Percentiles rank a stretch among this genome's conserved stretches.
phyloP scores from a whole-genome alignment of 2,797 vertebrate species.

The Anniella stebbinsi region DNA sequence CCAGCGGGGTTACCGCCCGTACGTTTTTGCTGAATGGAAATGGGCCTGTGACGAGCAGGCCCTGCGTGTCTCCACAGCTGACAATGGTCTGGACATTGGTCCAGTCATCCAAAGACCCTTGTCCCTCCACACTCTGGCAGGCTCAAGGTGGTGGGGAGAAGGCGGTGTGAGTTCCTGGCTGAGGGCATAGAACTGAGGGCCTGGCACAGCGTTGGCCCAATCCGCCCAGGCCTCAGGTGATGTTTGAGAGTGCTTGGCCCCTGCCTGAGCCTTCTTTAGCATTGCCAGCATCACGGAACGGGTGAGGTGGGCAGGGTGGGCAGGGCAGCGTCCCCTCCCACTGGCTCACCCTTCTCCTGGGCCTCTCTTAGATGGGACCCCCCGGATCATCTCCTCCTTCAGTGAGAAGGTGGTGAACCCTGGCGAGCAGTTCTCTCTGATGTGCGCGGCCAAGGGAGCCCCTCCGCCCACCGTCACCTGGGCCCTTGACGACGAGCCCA shows the following conservation, averaged over 20 bases:
- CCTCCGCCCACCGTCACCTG: slow-evolving; percentile 96
- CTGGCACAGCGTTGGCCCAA: no score
- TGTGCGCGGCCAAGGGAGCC: slow-evolving; percentile 95
- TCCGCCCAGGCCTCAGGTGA: no score
- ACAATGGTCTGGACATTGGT: neutral
- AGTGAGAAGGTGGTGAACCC: slow-evolving; percentile 98
- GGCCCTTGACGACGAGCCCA: slow-evolving; percentile 95
- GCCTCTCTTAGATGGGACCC: slow-evolving; percentile 90
- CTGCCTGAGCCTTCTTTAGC: neutral
- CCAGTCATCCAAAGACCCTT: neutral
- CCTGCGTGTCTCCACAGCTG: neutral
- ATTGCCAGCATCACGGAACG: fast-evolving
- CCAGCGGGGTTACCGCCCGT: neutral
- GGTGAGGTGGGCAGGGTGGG: neutral
- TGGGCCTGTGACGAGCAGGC: neutral
- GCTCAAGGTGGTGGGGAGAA: neutral
- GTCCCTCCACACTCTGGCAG: neutral
- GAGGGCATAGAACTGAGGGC: no score
- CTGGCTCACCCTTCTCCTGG: slow-evolving; percentile 31
- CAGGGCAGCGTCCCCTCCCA: neutral
- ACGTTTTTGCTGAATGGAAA: neutral
- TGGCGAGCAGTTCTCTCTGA: slow-evolving; percentile 96
- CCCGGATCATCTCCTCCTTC: slow-evolving; percentile 96
- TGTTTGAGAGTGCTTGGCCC: no score
- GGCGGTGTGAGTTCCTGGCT: neutral